Conservation (phyloP, 2,888 invertebrate species). For the Tenthredo livida region DNA sequence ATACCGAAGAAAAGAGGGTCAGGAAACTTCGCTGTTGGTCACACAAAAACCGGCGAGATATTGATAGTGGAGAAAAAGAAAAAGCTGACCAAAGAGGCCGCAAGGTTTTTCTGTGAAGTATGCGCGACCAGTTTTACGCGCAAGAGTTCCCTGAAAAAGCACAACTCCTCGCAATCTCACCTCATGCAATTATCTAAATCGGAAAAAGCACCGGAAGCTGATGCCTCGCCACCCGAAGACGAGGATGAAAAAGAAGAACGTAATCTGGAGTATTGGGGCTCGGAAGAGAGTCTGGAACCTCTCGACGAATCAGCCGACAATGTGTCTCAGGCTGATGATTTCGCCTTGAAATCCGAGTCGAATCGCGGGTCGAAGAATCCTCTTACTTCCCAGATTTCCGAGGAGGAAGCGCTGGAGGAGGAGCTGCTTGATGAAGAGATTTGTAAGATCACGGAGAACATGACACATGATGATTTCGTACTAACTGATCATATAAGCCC, state of each 20-base stretch:
- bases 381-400: constrained; percentile 46
- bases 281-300: constrained; percentile 21
- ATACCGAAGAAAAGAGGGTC: constrained; percentile 68
- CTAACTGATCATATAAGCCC: constrained; percentile 74
- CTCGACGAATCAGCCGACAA: neutral
- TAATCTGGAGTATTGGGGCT: constrained; percentile 24
- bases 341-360: neutral
- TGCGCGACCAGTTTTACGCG: constrained; percentile 75
- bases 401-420: constrained; percentile 71
- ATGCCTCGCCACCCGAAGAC: neutral
- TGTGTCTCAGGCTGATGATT: neutral
- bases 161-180: constrained; percentile 75
- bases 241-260: constrained; percentile 19
- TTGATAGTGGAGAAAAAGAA: constrained; percentile 75
- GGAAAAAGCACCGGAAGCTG: constrained; percentile 9
- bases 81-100: constrained; percentile 74
- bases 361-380: neutral
- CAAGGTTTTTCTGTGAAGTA: constrained; percentile 74
- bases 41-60: constrained; percentile 74
- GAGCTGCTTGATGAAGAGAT: constrained; percentile 75
- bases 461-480: constrained; percentile 76
- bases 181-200: constrained; percentile 66
- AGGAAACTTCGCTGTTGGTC: constrained; percentile 74
- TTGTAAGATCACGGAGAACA: constrained; percentile 76
- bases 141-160: constrained; percentile 75